A percentile compares a stretch with the other conserved stretches of the same genome.
Evolutionary conservation across 2,797 vertebrate genomes (phyloP).

Genomic region (Pseudochirops cupreus): DNA sequence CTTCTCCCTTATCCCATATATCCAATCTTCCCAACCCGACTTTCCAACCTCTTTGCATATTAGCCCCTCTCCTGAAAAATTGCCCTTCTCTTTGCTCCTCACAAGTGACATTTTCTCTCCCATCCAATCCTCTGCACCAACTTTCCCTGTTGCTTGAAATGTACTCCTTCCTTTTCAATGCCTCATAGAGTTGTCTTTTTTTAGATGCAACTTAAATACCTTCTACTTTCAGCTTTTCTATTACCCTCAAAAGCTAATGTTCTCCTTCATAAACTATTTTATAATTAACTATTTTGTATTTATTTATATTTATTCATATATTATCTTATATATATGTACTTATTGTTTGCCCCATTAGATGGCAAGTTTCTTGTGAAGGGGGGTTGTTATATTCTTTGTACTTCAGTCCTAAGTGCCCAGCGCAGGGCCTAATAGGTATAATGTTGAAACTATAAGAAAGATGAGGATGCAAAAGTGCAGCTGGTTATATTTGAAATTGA

Average conservation of each 20-base stretch:
- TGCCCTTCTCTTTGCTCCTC: not conserved
- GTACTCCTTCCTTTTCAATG: not conserved
- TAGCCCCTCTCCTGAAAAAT: not conserved
- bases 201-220: not conserved
- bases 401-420: not conserved
- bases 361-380: not conserved
- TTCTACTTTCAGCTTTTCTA: not conserved
- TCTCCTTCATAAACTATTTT: not conserved
- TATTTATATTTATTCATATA: not conserved
- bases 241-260: not conserved
- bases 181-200: not conserved
- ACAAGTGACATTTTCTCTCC: not conserved
- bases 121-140: not conserved
- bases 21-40: not conserved
- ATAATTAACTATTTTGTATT: not conserved
- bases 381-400: not conserved
- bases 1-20: not conserved
- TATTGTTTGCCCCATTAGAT: not conserved
- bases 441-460: slow-evolving; percentile 59
- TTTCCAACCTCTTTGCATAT: not conserved
- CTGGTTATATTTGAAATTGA: not conserved
- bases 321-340: not conserved
- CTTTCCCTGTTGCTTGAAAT: not conserved
- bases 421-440: not conserved
- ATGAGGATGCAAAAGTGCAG: slow-evolving; percentile 2